Base-by-base conservation (phyloP, 2,797 vertebrate genomes). In the Enteromius radiatus region DNA sequence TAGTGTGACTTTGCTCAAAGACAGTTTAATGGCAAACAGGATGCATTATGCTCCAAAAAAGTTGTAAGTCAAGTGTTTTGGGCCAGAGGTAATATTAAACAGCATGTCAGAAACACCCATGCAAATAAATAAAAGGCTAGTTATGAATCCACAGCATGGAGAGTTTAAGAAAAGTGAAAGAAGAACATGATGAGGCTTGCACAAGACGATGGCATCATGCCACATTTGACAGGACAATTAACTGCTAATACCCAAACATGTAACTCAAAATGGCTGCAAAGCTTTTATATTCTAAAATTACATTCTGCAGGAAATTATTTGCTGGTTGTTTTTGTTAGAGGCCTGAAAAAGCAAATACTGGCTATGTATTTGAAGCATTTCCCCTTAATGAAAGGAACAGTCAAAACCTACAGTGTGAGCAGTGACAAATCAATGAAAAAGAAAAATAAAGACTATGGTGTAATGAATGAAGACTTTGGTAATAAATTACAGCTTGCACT, bases 151-250 rank as follows among this genome's bases (percentile, higher is more conserved):
- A 64, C 31, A 67, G 33, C 4, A 65, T 49, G 23, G 2, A 12
- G 8, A 38, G 23, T 77, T 45, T 45, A 4, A 7, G 21, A 56
- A 6, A 59, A 12, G 5, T 23, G 12, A 61, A 15, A 45, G 17
- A 43, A 36, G 45, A 76, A 19, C 28, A 70, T 10, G n/a, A 26
- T n/a, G 15, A 21, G 67, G 63, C 80, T 83, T 83, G 61, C 45
- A 74, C 67, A 84, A 82, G n/a, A 31, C 15, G 80, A 76, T 81
- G 74, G 80, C 45, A 78, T 69, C 23, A 43, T 0, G 33, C 41
- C 83, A 81, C 41, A 65, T 12, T 74, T 80, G 67, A 56, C 78
- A 67, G 33, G 23, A 78, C 28, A 63, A 78, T 69, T 70, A 70
- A 65, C 52, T 80, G 23, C n/a, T 52, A 78, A 81, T 52, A 67